phyloP scores from a whole-genome alignment of 2,113 vertebrate species.

The Circaetus cinerascens region DNA sequence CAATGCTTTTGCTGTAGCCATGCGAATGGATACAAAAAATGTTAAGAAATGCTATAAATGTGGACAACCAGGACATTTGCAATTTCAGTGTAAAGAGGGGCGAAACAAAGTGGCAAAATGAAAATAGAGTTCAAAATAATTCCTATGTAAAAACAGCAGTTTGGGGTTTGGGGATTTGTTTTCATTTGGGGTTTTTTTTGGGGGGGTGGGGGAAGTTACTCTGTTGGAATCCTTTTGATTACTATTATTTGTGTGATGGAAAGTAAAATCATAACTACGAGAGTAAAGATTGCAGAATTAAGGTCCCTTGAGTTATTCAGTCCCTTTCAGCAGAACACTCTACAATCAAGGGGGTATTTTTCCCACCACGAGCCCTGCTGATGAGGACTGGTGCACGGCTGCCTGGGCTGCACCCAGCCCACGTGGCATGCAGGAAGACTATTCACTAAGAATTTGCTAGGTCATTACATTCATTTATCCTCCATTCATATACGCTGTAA shows the following conservation, averaged over 20 bases:
- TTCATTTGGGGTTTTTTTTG: not conserved
- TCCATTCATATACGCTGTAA: not conserved
- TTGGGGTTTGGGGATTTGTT: not conserved
- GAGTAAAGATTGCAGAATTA: not conserved
- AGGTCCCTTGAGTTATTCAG: not conserved
- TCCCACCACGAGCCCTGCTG: accelerated
- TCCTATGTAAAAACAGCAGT: not conserved
- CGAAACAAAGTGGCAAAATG: too few relatives aligned
- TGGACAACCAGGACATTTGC: too few relatives aligned
- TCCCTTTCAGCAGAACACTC: not conserved
- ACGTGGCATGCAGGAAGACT: accelerated
- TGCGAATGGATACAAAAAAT: too few relatives aligned
- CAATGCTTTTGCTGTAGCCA: too few relatives aligned
- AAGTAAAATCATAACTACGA: not conserved
- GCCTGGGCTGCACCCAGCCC: not conserved
- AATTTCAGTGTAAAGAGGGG: too few relatives aligned
- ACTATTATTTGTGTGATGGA: not conserved
- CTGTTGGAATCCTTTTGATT: not conserved
- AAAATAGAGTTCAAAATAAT: not conserved
- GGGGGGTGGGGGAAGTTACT: too few relatives aligned
- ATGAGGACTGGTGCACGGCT: accelerated
- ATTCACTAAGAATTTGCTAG: not conserved
- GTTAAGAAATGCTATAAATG: too few relatives aligned
- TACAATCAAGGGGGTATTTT: not conserved
- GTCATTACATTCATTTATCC: not conserved